Evolutionary conservation across 2,888 invertebrate species (phyloP), one percentile per base, ranked within the genome.

Genomic region (Phania funesta): DNA sequence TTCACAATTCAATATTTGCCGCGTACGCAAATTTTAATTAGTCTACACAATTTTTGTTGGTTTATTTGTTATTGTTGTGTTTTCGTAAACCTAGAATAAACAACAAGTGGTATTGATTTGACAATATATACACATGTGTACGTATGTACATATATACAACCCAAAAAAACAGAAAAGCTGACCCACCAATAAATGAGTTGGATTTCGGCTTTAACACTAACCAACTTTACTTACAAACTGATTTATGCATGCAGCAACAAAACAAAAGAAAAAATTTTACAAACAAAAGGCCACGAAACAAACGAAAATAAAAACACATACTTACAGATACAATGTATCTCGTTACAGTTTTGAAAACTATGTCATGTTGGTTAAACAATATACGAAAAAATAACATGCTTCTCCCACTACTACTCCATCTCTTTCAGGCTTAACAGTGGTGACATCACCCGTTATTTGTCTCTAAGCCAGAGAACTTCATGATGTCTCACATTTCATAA

Each of bases 271-370:
- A 24, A 50, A 60, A 29, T 16, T 7, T 22, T 32, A 50, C n/a
- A 60, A 26, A 48, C 16, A 46, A 44, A 44, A 41, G 16, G 16
- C 32, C 2, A 62, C 4, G 18, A 24, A 60, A 41, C 9, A 20
- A 60, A 35, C 7, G 18, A 24, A 38, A 1, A 20, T 29, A 38
- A n/a, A 22, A 35, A 56, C n/a, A 58, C n/a, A 32, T 16, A 29
- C 9, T 11, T 16, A 35, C 16, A 46, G 18, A 32, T 54, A 38
- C 48, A 56, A n/a, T 46, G 48, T 71, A 71, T 78, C 56, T 41
- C 50, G 77, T 78, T 78, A 71, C 77, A 78, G 22, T 71, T 71
- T 64, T 22, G n/a, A 52, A 56, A 71, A 62, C 44, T 32, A 52
- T 68, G 20, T 48, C 35, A 35, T 46, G 7, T 41, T 44, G 11